These are phyloP conservation scores for Sparidentex hasta DNA, from an alignment of 2,797 vertebrate genomes.

Conservation along the genomic window DNA sequence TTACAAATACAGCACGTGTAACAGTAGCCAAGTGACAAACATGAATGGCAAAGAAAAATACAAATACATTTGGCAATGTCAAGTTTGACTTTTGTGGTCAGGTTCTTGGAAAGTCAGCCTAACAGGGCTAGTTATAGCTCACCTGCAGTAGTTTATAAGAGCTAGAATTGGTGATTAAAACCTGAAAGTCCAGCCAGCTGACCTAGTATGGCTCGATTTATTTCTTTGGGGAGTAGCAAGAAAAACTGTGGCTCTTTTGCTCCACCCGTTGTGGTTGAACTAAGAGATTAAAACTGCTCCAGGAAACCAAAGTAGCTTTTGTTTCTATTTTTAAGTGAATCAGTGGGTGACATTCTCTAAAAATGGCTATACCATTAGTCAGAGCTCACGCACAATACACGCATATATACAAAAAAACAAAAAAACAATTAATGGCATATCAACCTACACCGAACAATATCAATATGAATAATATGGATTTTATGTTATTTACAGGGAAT, in stretches of 20 bases:
- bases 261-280: constrained; percentile 37
- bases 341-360: constrained; percentile 4
- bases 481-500: constrained; percentile 65
- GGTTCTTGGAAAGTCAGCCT: not conserved
- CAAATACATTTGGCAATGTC: not conserved
- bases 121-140: not conserved
- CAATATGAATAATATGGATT: constrained; percentile 47
- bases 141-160: not conserved
- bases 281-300: constrained; percentile 38
- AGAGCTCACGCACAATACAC: not conserved
- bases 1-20: not conserved
- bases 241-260: constrained; percentile 20
- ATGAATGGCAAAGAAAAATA: not conserved
- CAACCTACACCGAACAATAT: constrained; percentile 40
- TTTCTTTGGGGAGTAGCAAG: constrained; percentile 9
- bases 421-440: constrained; percentile 31
- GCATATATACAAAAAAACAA: constrained; percentile 42
- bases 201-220: not conserved
- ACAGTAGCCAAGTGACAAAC: constrained; percentile 22
- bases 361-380: constrained; percentile 23
- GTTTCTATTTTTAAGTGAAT: constrained; percentile 21
- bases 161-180: constrained; percentile 8
- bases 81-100: not conserved
- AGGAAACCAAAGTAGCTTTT: constrained; percentile 26
- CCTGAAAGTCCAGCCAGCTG: constrained; percentile 1